Evolutionary conservation across 2,888 invertebrate species (phyloP), one percentile per base, ranked within the genome.

Genomic region (Achlya flavicornis): DNA sequence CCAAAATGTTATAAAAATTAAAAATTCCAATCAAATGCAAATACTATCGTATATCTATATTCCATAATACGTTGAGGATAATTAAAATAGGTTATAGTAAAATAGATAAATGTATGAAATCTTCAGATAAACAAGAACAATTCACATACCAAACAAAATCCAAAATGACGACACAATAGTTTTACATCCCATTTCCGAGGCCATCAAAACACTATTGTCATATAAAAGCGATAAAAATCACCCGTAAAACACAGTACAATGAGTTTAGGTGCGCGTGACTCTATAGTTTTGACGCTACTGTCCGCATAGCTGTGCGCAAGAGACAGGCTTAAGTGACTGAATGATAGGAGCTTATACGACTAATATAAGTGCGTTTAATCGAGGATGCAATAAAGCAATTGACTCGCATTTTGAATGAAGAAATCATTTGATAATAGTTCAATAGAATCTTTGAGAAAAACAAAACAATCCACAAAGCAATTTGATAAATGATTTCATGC

Each of bases 61-160:
- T 26, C 1, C 1, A 26, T 26, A 26, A 26, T 26, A 26, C 26
- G 26, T 26, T 26, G 26, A 26, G 26, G 1, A 26, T 26, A 26
- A 26, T 26, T 26, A 26, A 26, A 26, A 26, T 2, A 26, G 26
- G 26, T 26, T 26, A 26, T 26, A 26, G 26, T n/a, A 14, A 46
- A 0, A 46, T 14, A 6, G 4, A 46, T n/a, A 46, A n/a, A 5
- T 4, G 6, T 14, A 46, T 46, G n/a, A 1, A 14, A 0, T 46
- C 5, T n/a, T 12, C 14, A 46, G 0, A 46, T 14, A 5, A 46
- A 14, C 6, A 14, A 46, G n/a, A 3, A 46, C 5, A 58, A 58
- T 63, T 58, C 33, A 68, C 69, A 74, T 72, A 79, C 80, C 80
- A 38, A 79, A 64, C 65, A 79, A 71, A 71, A 76, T 63, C 58